A percentile compares a stretch with the other conserved stretches of the same genome.
Conservation (phyloP, 2,113 vertebrate genomes). For the Haliaeetus leucogaster region DNA sequence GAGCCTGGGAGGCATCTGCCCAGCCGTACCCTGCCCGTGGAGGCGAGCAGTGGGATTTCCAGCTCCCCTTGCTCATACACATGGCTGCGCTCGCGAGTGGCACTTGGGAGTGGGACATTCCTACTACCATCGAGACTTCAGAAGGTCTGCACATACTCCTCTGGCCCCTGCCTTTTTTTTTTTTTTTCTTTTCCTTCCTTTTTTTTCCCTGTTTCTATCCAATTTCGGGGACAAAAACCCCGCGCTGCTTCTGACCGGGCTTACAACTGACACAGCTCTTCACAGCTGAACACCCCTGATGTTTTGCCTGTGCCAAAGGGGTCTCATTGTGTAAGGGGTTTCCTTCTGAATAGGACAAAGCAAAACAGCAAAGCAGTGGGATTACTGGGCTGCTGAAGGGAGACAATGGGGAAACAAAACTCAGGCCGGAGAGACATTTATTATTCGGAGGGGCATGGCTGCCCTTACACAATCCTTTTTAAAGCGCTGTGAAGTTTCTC, state of each 20-base stretch:
- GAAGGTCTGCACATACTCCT: neutral
- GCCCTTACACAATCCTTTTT: conserved; percentile 51
- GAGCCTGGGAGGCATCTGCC: neutral
- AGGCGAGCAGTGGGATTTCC: neutral
- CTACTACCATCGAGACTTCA: accelerated
- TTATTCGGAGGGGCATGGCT: conserved; percentile 7
- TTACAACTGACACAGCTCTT: conserved; percentile 15
- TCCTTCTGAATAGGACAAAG: conserved; percentile 60
- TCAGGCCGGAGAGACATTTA: neutral
- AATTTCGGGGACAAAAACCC: neutral
- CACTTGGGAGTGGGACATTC: neutral
- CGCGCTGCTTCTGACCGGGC: neutral
- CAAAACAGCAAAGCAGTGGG: conserved; percentile 28
- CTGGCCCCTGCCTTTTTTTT: too few species aligned
- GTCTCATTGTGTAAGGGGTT: conserved; percentile 52
- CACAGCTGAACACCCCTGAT: conserved; percentile 40
- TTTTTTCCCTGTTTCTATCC: neutral
- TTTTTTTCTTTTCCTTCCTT: accelerated
- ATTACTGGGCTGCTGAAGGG: conserved; percentile 50
- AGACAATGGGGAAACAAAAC: conserved; percentile 61
- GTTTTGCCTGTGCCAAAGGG: conserved; percentile 37
- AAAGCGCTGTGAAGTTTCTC: conserved; percentile 15
- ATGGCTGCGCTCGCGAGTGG: neutral
- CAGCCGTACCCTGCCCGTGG: accelerated
- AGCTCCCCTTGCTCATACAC: neutral